Conservation (phyloP, 2,113 vertebrate species). For the Electrona antarctica region DNA sequence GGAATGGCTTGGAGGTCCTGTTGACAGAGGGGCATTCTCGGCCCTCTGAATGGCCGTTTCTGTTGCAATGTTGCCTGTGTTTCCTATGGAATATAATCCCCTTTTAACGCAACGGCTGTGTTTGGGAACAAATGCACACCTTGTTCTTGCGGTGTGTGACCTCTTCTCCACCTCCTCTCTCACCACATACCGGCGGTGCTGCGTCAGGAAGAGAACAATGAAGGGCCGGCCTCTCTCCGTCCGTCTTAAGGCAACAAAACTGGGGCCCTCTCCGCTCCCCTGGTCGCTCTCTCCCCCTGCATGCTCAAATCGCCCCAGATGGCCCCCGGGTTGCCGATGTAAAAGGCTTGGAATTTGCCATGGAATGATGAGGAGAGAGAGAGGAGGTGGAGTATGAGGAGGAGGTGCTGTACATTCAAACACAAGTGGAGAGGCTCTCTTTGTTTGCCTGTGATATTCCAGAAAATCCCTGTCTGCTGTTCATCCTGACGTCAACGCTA, state of each 20-base stretch:
- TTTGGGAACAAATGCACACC: conserved; percentile 35
- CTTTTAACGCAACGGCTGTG: not conserved
- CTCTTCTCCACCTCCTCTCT: conserved; percentile 17
- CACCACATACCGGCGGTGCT: conserved; percentile 38
- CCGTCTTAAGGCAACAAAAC: conserved; percentile 49
- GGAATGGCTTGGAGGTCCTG: conserved; percentile 25
- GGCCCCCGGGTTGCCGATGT: conserved; percentile 17
- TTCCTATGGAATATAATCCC: conserved; percentile 10
- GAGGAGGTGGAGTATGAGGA: conserved; percentile 14
- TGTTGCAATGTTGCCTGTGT: not conserved
- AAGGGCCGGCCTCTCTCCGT: conserved; percentile 36
- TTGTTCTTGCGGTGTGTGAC: conserved; percentile 46
- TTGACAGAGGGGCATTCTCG: conserved; percentile 1
- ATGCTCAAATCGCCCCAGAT: conserved; percentile 34
- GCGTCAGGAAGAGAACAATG: conserved; percentile 51
- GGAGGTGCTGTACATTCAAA: conserved; percentile 25
- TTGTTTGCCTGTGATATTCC: conserved; percentile 65
- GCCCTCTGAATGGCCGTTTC: conserved; percentile 2
- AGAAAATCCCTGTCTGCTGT: conserved; percentile 53
- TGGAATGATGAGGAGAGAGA: not conserved
- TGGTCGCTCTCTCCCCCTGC: conserved; percentile 15
- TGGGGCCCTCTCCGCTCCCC: conserved; percentile 31
- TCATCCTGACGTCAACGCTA: conserved; percentile 52
- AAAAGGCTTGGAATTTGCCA: conserved; percentile 36
- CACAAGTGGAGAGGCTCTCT: conserved; percentile 39